These are phyloP conservation scores for Geotria australis DNA, from an alignment of 2,797 vertebrate genomes.

Conservation along the genomic window DNA sequence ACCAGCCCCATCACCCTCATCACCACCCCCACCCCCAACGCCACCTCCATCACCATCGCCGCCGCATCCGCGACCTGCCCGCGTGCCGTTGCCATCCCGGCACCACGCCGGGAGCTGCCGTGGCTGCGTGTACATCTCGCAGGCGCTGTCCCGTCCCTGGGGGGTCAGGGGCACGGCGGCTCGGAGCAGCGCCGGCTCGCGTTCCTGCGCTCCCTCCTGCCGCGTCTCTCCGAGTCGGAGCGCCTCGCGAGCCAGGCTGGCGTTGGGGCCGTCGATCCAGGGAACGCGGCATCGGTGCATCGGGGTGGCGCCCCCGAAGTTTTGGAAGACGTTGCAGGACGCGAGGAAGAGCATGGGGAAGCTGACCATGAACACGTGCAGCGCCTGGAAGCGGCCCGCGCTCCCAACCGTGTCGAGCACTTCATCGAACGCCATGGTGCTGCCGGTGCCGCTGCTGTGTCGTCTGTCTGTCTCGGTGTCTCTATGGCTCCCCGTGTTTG, in stretches of 20 bases:
- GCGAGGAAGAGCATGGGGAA: background rate
- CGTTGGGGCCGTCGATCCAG: conserved; percentile 5
- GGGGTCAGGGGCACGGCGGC: background rate
- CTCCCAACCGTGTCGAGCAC: conserved; percentile 1
- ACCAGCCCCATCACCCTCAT: too few relatives aligned
- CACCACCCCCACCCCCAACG: too few relatives aligned
- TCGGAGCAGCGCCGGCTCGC: conserved; percentile 1
- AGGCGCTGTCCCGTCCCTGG: background rate
- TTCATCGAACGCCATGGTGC: conserved; percentile 2
- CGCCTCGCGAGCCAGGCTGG: conserved; percentile 2
- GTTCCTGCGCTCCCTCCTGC: too few relatives aligned
- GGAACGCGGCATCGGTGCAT: conserved; percentile 4
- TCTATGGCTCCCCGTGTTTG: too few relatives aligned
- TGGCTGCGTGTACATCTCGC: too few relatives aligned
- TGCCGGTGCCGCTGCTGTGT: too few relatives aligned
- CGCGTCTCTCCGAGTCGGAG: too few relatives aligned
- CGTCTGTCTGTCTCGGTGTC: too few relatives aligned
- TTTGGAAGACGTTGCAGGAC: conserved; percentile 4
- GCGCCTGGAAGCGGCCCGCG: conserved; percentile 2
- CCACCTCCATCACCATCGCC: too few relatives aligned
- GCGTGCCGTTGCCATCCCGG: too few relatives aligned
- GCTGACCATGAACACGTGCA: conserved; percentile 1
- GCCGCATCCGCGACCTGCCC: too few relatives aligned
- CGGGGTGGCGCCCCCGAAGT: conserved; percentile 1
- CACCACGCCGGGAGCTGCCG: too few relatives aligned